Base-by-base conservation (phyloP, 2,797 vertebrate species). In the Nothura maculosa region DNA sequence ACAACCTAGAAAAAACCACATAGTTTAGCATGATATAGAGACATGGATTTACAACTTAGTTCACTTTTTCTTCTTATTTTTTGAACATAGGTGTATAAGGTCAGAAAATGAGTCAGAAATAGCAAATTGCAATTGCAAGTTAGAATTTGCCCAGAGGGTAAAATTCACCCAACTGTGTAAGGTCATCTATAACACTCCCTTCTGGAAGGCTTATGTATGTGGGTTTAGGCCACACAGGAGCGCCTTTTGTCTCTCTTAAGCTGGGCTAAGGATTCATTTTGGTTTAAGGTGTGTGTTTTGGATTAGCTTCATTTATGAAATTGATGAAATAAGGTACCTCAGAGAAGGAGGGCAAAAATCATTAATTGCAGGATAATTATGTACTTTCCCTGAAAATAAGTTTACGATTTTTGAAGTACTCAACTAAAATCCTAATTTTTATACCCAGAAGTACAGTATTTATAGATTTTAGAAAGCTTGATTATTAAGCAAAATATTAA, bases 71-170 rank as follows among this genome's bases (percentile, higher is more conserved):
- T 54, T 69, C 4, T 20, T 55, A 14, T 55, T 20, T 19, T 30
- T 52, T 77, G 68, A n/a, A 1, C 17, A 40, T n/a, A 25, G 30
- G 61, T 50, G 21, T 7, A 25, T 52, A 81, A 68, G 70, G 75
- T 60, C 78, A 93, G 66, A 92, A 93, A 40, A 50, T 93, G 63
- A 92, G 58, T 78, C 79, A 89, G 78, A 72, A 94, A 69, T 16
- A 87, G 1, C 27, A 61, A 81, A 81, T 63, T 79, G 20, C 15
- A 89, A 74, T 13, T 48, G 47, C 36, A 28, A 3, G 0, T 67
- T 79, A 62, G 45, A 1, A 1, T 48, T 94, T 81, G 7, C 93
- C 58, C 45, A 54, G 12, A 81, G 30, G 9, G 22, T 64, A 34
- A 78, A 82, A 88, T 81, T 73, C 42, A 89, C 21, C 19, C 1